These are phyloP conservation scores for Sphaeridia pumilis DNA, from an alignment of 2,888 invertebrate species.

Conservation along the genomic window DNA sequence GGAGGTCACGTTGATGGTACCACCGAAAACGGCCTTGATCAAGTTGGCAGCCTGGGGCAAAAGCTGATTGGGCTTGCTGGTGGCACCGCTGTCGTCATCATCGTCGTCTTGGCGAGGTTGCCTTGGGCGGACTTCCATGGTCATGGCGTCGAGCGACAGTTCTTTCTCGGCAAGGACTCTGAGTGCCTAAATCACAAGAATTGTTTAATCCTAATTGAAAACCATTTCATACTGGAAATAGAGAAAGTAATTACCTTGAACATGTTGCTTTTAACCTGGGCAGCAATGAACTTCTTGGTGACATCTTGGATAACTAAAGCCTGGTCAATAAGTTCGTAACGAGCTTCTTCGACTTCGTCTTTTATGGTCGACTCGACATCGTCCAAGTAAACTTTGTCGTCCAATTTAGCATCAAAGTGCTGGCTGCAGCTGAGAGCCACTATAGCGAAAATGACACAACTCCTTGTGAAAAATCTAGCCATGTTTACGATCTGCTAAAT, in stretches of 20 bases:
- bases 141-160: slow-evolving; percentile 19
- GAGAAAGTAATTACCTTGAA: slow-evolving; percentile 20
- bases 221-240: not conserved
- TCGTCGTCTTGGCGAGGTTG: slow-evolving; percentile 23
- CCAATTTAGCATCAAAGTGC: slow-evolving; percentile 25
- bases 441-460: too few species aligned
- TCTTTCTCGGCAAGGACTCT: slow-evolving; percentile 34
- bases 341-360: slow-evolving; percentile 19
- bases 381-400: slow-evolving; percentile 27
- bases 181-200: slow-evolving; percentile 25
- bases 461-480: too few species aligned
- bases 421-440: slow-evolving; percentile 10
- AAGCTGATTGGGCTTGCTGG: slow-evolving; percentile 1
- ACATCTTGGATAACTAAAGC: slow-evolving; percentile 23
- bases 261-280: slow-evolving; percentile 31
- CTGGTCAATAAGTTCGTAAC: slow-evolving; percentile 21
- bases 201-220: not conserved
- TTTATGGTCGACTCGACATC: slow-evolving; percentile 18
- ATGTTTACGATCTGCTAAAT: too few species aligned
- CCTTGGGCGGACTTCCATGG: slow-evolving; percentile 20
- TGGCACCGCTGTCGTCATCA: slow-evolving; percentile 6
- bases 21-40: slow-evolving; percentile 32
- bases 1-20: slow-evolving; percentile 30
- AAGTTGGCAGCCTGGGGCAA: slow-evolving; percentile 22
- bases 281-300: slow-evolving; percentile 27